phyloP scores from a whole-genome alignment of 2,888 invertebrate genomes.

The Zaprionus lineosus region DNA sequence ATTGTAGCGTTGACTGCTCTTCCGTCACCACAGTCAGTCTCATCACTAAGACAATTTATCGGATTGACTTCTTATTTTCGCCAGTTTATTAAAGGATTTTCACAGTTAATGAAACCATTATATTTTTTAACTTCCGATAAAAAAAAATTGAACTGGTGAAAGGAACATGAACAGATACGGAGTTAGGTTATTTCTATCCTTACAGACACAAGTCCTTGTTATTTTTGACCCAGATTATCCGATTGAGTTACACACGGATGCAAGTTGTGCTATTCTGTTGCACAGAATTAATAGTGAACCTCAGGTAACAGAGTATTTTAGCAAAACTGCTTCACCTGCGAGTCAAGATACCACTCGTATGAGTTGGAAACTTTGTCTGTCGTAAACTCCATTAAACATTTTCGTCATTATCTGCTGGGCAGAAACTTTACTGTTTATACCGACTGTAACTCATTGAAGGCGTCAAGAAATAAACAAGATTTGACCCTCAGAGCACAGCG shows the following conservation, averaged over 20 bases:
- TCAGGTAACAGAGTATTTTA: conserved; percentile 13
- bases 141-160: conserved; percentile 20
- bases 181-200: no score
- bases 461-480: conserved; percentile 12
- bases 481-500: no score
- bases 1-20: conserved; percentile 20
- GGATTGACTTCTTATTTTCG: conserved; percentile 6
- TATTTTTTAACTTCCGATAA: conserved; percentile 15
- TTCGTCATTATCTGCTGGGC: no score
- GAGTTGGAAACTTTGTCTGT: conserved; percentile 8
- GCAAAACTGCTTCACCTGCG: background rate
- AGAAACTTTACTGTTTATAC: conserved; percentile 5
- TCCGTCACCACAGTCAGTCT: conserved; percentile 17
- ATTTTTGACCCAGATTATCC: no score
- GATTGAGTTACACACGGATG: no score
- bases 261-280: conserved; percentile 15
- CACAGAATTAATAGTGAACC: conserved; percentile 18
- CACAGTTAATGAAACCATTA: no score
- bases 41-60: no score
- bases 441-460: conserved; percentile 10
- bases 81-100: conserved; percentile 24
- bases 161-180: no score
- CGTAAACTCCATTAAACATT: conserved; percentile 8
- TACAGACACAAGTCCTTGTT: no score
- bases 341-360: conserved; percentile 2